Evolutionary conservation across 2,888 invertebrate genomes (phyloP).

Genomic region (Tuta absoluta): DNA sequence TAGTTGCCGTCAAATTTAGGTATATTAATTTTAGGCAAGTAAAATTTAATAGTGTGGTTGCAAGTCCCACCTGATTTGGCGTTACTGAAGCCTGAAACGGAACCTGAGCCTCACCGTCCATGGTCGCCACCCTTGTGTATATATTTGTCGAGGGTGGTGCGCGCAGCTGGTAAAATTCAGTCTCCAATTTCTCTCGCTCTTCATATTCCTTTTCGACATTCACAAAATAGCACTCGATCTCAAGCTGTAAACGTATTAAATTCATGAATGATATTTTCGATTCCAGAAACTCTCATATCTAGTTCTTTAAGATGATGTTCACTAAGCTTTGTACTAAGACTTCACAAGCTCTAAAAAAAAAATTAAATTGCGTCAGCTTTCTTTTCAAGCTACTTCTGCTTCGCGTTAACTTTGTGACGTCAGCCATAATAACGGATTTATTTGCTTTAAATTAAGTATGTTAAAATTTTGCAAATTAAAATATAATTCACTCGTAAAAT

Average conservation of each 20-base stretch:
- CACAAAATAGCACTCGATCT: slow-evolving; percentile 30
- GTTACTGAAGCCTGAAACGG: slow-evolving; percentile 4
- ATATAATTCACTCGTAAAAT: no score
- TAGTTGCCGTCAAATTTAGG: slow-evolving; percentile 30
- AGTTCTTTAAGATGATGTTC: not conserved
- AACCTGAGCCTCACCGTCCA: not conserved
- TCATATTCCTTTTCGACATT: slow-evolving; percentile 24
- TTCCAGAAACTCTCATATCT: not conserved
- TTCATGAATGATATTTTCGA: slow-evolving; percentile 13
- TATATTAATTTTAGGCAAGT: slow-evolving; percentile 33
- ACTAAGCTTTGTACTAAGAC: no score
- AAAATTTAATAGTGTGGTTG: slow-evolving; percentile 18
- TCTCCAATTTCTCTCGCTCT: slow-evolving; percentile 31
- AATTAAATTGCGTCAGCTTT: not conserved
- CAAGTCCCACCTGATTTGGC: slow-evolving; percentile 16
- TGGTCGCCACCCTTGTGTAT: slow-evolving; percentile 5
- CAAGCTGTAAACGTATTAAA: slow-evolving; percentile 32
- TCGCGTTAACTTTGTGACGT: no score
- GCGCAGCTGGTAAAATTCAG: slow-evolving; percentile 26
- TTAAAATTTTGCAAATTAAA: no score
- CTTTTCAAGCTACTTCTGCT: no score
- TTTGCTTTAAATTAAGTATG: no score
- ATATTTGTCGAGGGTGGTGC: slow-evolving; percentile 15
- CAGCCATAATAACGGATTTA: no score
- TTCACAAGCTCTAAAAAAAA: not conserved